Conservation (phyloP, 2,797 vertebrate genomes). For the Notamacropus eugenii region DNA sequence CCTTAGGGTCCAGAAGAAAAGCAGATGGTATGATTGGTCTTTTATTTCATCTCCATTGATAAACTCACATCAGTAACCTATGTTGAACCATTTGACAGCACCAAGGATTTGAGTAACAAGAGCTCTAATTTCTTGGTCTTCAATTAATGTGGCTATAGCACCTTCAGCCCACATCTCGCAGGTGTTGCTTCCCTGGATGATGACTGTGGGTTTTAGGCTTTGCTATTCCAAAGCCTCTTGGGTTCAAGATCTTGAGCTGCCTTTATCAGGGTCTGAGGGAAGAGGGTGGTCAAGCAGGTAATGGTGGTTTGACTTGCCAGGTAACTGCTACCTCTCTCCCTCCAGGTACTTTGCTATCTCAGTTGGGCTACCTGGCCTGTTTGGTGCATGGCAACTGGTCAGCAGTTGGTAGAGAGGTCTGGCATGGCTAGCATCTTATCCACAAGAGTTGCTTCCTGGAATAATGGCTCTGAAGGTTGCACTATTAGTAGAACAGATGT, state of each 20-base stretch:
- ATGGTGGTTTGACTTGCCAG: no score
- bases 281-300: not conserved
- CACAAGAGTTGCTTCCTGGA: not conserved
- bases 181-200: not conserved
- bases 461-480: not conserved
- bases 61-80: not conserved
- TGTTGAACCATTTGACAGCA: not conserved
- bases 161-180: not conserved
- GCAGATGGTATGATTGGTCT: not conserved
- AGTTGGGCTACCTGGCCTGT: no score
- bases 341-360: no score
- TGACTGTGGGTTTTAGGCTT: not conserved
- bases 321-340: no score
- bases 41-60: not conserved
- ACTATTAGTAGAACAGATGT: not conserved
- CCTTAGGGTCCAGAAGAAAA: not conserved
- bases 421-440: not conserved
- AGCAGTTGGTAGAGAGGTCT: no score
- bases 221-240: not conserved
- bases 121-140: not conserved
- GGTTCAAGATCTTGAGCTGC: not conserved
- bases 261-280: not conserved
- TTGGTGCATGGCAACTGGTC: not conserved
- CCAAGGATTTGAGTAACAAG: not conserved
- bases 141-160: not conserved